Conservation (phyloP, 2,888 invertebrate genomes). For the Callyntrura sp. region DNA sequence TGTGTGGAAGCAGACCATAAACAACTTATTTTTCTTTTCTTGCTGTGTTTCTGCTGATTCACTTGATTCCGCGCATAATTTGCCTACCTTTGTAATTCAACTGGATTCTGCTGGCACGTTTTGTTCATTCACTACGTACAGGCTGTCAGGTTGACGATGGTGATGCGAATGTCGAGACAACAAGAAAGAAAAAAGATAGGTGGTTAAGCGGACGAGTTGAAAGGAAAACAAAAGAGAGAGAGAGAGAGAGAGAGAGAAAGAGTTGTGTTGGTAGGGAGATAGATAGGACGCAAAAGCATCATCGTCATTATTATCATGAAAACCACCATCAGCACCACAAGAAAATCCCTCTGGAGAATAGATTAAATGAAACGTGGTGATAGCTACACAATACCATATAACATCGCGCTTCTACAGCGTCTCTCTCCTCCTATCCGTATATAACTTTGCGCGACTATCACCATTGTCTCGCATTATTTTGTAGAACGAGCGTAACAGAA, state of each 20-base stretch:
- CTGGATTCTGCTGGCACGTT: neutral
- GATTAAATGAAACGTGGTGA: conserved; percentile 70
- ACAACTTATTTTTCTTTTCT: conserved; percentile 15
- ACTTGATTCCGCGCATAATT: conserved; percentile 14
- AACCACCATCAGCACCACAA: conserved; percentile 50
- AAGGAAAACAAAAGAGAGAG: neutral
- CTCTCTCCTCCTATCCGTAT: neutral
- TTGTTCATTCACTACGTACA: neutral
- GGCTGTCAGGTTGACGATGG: neutral
- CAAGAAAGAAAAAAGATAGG: neutral
- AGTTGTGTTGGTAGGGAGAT: conserved; percentile 3
- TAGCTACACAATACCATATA: conserved; percentile 6
- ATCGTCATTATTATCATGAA: conserved; percentile 43
- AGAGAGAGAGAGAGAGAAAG: conserved; percentile 9
- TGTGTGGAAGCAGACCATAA: conserved; percentile 1
- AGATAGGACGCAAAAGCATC: conserved; percentile 20
- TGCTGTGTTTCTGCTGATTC: conserved; percentile 24
- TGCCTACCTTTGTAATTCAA: neutral
- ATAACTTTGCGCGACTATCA: conserved; percentile 15
- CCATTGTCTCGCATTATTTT: conserved; percentile 54
- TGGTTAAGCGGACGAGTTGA: neutral
- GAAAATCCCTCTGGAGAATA: conserved; percentile 68
- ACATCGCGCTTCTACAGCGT: neutral
- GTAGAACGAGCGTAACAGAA: conserved; percentile 29
- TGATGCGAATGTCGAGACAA: neutral